These are phyloP conservation scores for Picathartes gymnocephalus DNA, from an alignment of 2,113 vertebrate genomes.

Conservation along the genomic window DNA sequence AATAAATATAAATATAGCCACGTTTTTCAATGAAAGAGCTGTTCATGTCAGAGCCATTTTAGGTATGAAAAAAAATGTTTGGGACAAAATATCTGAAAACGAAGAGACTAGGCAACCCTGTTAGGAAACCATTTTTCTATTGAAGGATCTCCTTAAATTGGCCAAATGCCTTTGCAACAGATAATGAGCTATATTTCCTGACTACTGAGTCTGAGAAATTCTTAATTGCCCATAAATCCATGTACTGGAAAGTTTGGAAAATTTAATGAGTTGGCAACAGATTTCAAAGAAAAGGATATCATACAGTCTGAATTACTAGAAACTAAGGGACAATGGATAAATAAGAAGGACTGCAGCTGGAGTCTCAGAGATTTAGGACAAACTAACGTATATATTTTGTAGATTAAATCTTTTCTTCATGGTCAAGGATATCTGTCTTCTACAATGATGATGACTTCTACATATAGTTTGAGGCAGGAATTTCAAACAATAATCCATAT, in stretches of 20 bases:
- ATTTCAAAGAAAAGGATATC: slow-evolving; percentile 15
- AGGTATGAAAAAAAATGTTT: background rate
- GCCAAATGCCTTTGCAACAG: slow-evolving; percentile 25
- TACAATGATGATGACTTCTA: background rate
- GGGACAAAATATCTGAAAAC: background rate
- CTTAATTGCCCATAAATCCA: slow-evolving; percentile 44
- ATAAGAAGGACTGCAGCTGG: background rate
- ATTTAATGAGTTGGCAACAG: slow-evolving; percentile 42
- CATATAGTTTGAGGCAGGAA: background rate
- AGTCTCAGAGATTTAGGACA: background rate
- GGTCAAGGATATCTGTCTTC: background rate
- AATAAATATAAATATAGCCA: too few relatives aligned
- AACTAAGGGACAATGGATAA: background rate
- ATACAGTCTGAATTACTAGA: background rate
- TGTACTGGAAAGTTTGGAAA: slow-evolving; percentile 13
- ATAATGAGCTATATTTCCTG: slow-evolving; percentile 42
- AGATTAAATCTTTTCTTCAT: background rate
- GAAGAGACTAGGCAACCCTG: background rate
- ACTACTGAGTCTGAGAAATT: slow-evolving; percentile 23
- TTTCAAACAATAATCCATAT: background rate
- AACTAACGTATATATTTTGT: background rate
- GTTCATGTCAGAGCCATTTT: background rate
- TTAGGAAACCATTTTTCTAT: slow-evolving; percentile 28
- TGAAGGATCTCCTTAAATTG: slow-evolving; percentile 29
- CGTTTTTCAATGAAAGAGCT: background rate